Conservation (phyloP, 2,888 invertebrate genomes). For the Amiota minor region DNA sequence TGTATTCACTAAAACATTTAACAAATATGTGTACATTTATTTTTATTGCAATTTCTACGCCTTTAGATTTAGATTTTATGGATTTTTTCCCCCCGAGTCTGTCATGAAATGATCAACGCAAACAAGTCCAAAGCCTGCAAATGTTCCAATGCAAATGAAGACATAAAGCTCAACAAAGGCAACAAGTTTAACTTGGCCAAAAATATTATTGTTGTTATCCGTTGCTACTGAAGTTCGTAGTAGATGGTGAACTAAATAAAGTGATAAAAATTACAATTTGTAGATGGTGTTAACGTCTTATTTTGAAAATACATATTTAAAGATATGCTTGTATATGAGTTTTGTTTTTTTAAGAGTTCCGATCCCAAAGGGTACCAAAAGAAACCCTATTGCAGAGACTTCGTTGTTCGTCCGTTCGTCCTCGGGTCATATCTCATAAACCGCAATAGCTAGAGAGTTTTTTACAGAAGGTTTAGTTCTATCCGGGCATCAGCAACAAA, state of each 20-base stretch:
- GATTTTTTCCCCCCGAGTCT: neutral
- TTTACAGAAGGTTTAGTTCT: too few relatives aligned
- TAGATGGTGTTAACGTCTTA: too few relatives aligned
- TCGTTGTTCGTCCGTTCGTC: too few relatives aligned
- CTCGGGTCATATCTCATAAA: too few relatives aligned
- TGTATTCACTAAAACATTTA: conserved; percentile 42
- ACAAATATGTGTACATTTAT: conserved; percentile 68
- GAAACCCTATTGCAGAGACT: too few relatives aligned
- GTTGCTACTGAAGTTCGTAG: conserved; percentile 31
- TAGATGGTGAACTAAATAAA: neutral
- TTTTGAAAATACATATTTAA: too few relatives aligned
- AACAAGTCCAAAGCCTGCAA: conserved; percentile 8
- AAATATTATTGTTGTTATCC: neutral
- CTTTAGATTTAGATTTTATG: conserved; percentile 38
- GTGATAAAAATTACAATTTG: too few relatives aligned
- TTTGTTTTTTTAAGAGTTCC: too few relatives aligned
- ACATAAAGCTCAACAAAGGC: conserved; percentile 38
- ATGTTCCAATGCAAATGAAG: conserved; percentile 59
- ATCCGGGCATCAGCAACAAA: too few relatives aligned
- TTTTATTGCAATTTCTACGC: conserved; percentile 39
- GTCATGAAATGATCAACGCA: conserved; percentile 12
- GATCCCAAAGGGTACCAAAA: too few relatives aligned
- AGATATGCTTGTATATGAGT: too few relatives aligned
- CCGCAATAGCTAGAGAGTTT: too few relatives aligned
- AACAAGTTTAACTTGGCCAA: neutral